phyloP scores from a whole-genome alignment of 2,113 vertebrate species.

The Empidonax alnorum region DNA sequence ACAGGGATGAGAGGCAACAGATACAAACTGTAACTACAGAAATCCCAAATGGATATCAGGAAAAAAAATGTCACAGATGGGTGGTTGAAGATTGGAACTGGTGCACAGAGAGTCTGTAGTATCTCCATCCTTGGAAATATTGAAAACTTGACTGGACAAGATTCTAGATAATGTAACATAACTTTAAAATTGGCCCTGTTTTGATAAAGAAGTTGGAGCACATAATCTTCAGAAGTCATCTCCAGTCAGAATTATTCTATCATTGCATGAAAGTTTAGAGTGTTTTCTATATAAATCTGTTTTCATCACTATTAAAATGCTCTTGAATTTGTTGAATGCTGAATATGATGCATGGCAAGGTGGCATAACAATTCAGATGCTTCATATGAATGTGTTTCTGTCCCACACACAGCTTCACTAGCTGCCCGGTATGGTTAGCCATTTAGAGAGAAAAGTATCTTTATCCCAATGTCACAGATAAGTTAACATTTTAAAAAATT shows the following conservation, averaged over 20 bases:
- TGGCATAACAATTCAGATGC: not conserved
- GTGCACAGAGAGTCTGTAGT: not conserved
- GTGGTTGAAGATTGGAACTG: not conserved
- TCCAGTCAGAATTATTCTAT: not conserved
- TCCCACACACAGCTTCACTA: not conserved
- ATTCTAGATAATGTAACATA: not conserved
- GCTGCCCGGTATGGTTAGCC: rapidly evolving
- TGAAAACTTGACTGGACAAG: not conserved
- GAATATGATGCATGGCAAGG: not conserved
- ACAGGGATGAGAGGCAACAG: not conserved
- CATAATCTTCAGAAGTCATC: not conserved
- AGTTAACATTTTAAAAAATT: not conserved
- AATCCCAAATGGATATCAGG: not conserved
- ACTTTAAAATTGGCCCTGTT: not conserved
- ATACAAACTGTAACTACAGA: not conserved
- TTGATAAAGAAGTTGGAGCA: not conserved
- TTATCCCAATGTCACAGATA: not conserved
- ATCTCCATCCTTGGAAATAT: not conserved
- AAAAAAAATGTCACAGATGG: not conserved
- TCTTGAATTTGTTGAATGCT: not conserved
- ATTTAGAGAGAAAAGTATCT: not conserved
- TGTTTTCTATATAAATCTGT: not conserved
- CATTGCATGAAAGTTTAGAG: not conserved
- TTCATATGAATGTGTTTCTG: not conserved
- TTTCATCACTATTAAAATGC: not conserved